Evolutionary conservation across 2,113 vertebrate species (phyloP).

Genomic region (Oryzias curvinotus): DNA sequence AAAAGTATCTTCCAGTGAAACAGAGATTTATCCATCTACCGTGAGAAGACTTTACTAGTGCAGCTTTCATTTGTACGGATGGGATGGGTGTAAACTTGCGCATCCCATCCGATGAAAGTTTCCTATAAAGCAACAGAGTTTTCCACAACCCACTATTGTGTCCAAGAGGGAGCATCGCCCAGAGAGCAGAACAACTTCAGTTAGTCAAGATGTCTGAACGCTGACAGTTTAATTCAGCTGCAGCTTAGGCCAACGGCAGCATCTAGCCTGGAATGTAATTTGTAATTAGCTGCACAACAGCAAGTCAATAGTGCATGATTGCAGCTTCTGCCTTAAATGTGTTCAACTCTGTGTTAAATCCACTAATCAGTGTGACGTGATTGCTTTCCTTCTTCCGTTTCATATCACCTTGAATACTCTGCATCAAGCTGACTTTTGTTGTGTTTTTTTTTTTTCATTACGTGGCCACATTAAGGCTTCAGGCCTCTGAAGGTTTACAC

Average conservation of each 20-base stretch:
- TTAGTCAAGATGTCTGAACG: constrained; percentile 29
- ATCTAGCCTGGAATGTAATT: constrained; percentile 46
- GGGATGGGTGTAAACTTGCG: too few species aligned
- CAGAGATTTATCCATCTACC: too few species aligned
- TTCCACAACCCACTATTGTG: constrained; percentile 12
- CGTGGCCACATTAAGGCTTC: constrained; percentile 2
- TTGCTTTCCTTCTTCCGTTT: constrained; percentile 16
- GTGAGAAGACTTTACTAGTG: too few species aligned
- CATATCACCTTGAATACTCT: neutral
- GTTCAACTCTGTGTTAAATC: constrained; percentile 33
- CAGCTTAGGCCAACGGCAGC: constrained; percentile 50
- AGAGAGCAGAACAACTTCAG: constrained; percentile 13
- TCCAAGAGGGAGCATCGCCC: constrained; percentile 26
- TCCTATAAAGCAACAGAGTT: constrained; percentile 11
- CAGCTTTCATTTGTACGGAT: neutral
- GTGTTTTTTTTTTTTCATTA: neutral
- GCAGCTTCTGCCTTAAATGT: constrained; percentile 51
- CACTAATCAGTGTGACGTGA: constrained; percentile 37
- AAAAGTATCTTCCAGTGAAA: too few species aligned
- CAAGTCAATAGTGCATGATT: constrained; percentile 67
- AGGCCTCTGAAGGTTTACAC: neutral
- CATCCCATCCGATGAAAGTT: constrained; percentile 13
- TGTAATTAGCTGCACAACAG: constrained; percentile 64
- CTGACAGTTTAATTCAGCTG: constrained; percentile 59
- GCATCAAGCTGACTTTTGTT: neutral